Evolutionary conservation across 2,797 vertebrate species (phyloP), one percentile per base, ranked within the genome.

Genomic region (Lacerta bilineata): DNA sequence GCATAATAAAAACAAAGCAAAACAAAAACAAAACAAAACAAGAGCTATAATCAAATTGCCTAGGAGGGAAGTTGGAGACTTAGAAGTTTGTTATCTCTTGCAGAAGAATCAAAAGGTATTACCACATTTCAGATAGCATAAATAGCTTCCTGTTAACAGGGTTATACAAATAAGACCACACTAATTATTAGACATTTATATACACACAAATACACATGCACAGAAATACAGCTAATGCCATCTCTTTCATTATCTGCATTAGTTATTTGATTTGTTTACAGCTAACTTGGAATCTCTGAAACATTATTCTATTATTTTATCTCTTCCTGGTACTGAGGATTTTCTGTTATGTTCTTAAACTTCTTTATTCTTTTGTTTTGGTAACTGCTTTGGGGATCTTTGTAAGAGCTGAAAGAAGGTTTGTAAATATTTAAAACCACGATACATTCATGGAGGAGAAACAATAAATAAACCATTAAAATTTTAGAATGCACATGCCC

Each of bases 141-240:
- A n/a, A 46, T 27, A 33, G 27, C 7, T 50, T 71, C 39, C 64
- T 68, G 25, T 13, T 82, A 29, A 9, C 1, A 82, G 80, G 15
- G 13, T 29, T 82, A 27, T 43, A 68, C 90, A 95, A 84, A 94
- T 75, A 87, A 92, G 93, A 92, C 88, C 91, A 94, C 89, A 90
- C 93, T 41, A 93, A 94, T 94, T 93, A 94, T 88, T 92, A 94
- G 87, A 93, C 94, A 91, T 92, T 93, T 86, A 86, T 90, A 46
- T 29, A 27, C 10, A 6, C 25, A 46, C 20, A 23, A 18, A 23
- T 64, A 64, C 61, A 64, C 59, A 61, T 23, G 20, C 59, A 23
- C 61, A 64, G 61, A 64, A 18, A 64, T 23, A 64, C 61, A 64
- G 61, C 20, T 39, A 78, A 78, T 78, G 43, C 13, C 23, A 78